Evolutionary conservation across 2,888 invertebrate species (phyloP).

Genomic region (Timema cristinae): DNA sequence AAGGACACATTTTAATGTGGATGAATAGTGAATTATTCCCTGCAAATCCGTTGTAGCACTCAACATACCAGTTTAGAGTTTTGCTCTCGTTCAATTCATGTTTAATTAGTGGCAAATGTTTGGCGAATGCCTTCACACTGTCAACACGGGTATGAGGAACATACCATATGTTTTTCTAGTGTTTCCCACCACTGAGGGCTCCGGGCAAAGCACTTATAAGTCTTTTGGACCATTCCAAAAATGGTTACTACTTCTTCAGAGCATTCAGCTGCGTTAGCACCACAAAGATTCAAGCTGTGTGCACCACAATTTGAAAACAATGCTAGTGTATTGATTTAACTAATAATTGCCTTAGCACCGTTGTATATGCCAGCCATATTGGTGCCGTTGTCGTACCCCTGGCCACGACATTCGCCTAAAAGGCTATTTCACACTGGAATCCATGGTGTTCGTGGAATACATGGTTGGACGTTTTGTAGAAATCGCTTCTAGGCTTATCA

Average conservation of each 20-base stretch:
- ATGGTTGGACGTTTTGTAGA: too few species aligned
- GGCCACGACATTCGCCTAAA: background rate
- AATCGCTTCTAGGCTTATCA: background rate
- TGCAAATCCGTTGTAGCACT: background rate
- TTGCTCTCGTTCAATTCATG: background rate
- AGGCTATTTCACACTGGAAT: too few species aligned
- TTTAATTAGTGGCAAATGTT: background rate
- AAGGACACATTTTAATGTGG: background rate
- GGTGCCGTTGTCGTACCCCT: constrained; percentile 1
- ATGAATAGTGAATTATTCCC: background rate
- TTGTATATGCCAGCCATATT: constrained; percentile 6
- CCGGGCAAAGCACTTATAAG: background rate
- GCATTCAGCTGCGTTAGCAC: background rate
- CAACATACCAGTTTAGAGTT: background rate
- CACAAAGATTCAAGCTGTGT: constrained; percentile 14
- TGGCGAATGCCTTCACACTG: background rate
- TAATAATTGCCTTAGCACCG: background rate
- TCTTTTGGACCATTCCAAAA: constrained; percentile 9
- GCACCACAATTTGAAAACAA: constrained; percentile 13
- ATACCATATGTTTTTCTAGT: background rate
- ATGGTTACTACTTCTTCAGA: background rate
- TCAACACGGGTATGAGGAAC: background rate
- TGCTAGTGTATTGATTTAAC: constrained; percentile 1
- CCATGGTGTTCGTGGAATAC: too few species aligned
- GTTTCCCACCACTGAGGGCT: background rate